phyloP scores from a whole-genome alignment of 2,888 invertebrate genomes.

The Lycocerus yunnanus region DNA sequence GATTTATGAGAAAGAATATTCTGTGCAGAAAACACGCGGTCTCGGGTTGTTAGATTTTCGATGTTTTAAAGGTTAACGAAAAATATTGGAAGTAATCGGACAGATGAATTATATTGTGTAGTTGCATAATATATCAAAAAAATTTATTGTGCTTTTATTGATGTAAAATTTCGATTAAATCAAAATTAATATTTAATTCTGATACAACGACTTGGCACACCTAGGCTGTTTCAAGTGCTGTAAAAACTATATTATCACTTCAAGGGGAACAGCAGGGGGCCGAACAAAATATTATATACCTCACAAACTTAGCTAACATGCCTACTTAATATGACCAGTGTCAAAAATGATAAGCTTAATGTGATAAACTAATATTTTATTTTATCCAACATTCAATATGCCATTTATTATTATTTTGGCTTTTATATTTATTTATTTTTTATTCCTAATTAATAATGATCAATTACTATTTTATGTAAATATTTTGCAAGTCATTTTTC shows the following conservation, averaged over 20 bases:
- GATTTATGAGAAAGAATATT: neutral
- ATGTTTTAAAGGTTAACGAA: constrained; percentile 9
- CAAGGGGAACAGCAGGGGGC: constrained; percentile 48
- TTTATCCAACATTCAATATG: neutral
- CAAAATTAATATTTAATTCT: constrained; percentile 52
- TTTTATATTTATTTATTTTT: neutral
- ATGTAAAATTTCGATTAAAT: constrained; percentile 54
- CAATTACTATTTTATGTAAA: neutral
- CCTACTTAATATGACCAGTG: neutral
- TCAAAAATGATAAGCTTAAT: neutral
- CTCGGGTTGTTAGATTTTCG: too few relatives aligned
- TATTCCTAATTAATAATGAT: neutral
- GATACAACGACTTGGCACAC: constrained; percentile 46
- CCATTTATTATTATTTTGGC: neutral
- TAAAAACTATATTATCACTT: constrained; percentile 56
- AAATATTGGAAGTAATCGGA: constrained; percentile 33
- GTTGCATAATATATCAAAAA: constrained; percentile 43
- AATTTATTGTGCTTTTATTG: constrained; percentile 53
- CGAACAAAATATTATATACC: constrained; percentile 49
- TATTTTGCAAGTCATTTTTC: neutral
- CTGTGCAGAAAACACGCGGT: neutral
- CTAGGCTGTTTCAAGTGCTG: constrained; percentile 46
- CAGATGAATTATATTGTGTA: constrained; percentile 29
- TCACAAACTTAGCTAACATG: constrained; percentile 22
- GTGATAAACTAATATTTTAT: neutral